Percentiles rank a stretch among this genome's conserved stretches.
These are phyloP conservation scores for Hybos culiciformis DNA, from an alignment of 2,888 invertebrate genomes.

Conservation along the genomic window DNA sequence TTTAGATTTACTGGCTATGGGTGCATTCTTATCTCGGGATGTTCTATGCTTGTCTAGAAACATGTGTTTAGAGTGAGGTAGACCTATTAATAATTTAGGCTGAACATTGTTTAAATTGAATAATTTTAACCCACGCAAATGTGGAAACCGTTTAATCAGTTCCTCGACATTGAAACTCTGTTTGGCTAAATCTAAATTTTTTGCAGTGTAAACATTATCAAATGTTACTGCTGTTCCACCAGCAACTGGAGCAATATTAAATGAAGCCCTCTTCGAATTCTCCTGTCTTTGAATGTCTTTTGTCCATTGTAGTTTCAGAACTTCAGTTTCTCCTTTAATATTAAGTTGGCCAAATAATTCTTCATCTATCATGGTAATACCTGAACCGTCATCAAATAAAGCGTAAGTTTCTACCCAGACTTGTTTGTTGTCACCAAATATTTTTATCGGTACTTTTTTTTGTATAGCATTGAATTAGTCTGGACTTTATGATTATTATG, in stretches of 20 bases:
- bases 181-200: background rate
- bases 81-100: slow-evolving; percentile 2
- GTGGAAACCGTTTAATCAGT: background rate
- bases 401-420: background rate
- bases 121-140: slow-evolving; percentile 1
- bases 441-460: slow-evolving; percentile 9
- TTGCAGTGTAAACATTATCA: slow-evolving; percentile 2
- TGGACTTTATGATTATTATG: background rate
- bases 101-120: background rate
- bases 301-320: slow-evolving; percentile 4
- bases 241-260: background rate
- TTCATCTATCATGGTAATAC: slow-evolving; percentile 6
- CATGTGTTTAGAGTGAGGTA: slow-evolving; percentile 7
- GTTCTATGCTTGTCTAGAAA: background rate
- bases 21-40: slow-evolving; percentile 1
- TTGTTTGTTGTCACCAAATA: slow-evolving; percentile 3
- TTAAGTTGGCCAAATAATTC: slow-evolving; percentile 7
- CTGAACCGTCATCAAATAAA: slow-evolving; percentile 7
- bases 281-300: background rate
- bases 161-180: background rate
- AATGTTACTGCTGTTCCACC: slow-evolving; percentile 2
- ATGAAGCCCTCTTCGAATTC: slow-evolving; percentile 1
- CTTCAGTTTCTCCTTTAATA: slow-evolving; percentile 2
- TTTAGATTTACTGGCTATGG: slow-evolving; percentile 4
- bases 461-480: slow-evolving; percentile 4